Percentiles rank a stretch among this genome's conserved stretches.
Conservation (phyloP, 2,797 vertebrate genomes). For the Tamandua tetradactyla region DNA sequence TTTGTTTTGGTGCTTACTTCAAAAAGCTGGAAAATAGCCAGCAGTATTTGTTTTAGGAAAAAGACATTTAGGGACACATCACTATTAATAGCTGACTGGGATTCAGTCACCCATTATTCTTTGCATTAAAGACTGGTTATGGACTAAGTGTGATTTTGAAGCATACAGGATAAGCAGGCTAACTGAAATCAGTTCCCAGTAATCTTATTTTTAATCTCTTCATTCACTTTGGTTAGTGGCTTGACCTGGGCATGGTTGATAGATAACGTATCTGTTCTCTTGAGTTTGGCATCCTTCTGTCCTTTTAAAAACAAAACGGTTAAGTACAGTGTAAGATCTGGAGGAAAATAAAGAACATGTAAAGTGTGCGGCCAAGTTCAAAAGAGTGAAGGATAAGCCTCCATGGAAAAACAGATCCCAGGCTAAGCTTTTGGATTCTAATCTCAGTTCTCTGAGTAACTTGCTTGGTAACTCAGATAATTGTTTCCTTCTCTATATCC, state of each 20-base stretch:
- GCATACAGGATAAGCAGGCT: not conserved
- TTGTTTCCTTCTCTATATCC: not conserved
- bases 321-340: not conserved
- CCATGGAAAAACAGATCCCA: not conserved
- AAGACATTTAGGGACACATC: not conserved
- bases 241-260: not conserved
- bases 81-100: not conserved
- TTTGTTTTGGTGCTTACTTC: slow-evolving; percentile 15
- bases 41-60: not conserved
- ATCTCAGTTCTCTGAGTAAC: not conserved
- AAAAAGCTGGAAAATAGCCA: slow-evolving; percentile 3
- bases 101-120: not conserved
- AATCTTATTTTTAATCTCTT: slow-evolving; percentile 45
- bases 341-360: not conserved
- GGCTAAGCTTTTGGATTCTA: not conserved
- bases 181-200: slow-evolving; percentile 1
- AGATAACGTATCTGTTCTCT: not conserved
- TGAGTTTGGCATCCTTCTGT: not conserved
- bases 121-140: not conserved
- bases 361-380: not conserved
- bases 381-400: not conserved
- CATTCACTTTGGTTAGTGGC: slow-evolving; percentile 6
- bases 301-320: not conserved
- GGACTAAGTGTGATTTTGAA: slow-evolving; percentile 26
- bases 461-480: not conserved